phyloP scores from a whole-genome alignment of 2,888 invertebrate genomes.

The Apamea monoglypha region DNA sequence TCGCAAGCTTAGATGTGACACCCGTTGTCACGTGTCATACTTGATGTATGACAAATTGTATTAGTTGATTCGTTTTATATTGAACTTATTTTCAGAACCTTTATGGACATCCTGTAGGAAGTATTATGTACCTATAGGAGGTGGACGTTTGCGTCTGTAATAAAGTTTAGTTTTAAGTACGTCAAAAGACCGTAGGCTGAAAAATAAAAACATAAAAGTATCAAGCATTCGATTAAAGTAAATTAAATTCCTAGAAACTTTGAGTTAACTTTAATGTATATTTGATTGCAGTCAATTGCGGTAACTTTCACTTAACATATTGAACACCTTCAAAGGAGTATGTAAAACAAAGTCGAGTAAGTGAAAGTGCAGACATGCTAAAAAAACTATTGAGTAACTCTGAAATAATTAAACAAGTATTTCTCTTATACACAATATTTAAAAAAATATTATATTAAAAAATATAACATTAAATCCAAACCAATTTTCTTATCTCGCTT shows the following conservation, averaged over 20 bases:
- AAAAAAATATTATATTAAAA: constrained; percentile 14
- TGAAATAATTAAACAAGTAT: constrained; percentile 11
- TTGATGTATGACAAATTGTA: constrained; percentile 62
- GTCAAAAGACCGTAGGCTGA: too few relatives aligned
- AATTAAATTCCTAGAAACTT: not conserved
- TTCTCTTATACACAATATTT: not conserved
- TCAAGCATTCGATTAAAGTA: not conserved
- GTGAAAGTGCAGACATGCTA: constrained; percentile 25
- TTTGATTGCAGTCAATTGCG: not conserved
- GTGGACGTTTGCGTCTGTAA: not conserved
- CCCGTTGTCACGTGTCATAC: constrained; percentile 77
- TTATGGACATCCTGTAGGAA: not conserved
- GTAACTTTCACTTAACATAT: constrained; percentile 1
- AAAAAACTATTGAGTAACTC: not conserved
- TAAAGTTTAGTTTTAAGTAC: not conserved
- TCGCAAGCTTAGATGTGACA: constrained; percentile 83
- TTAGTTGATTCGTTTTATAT: constrained; percentile 25
- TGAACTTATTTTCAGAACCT: constrained; percentile 1
- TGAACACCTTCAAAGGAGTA: not conserved
- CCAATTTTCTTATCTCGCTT: constrained; percentile 83
- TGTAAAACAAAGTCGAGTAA: constrained; percentile 1
- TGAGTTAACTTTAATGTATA: not conserved
- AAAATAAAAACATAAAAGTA: not conserved
- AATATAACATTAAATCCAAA: constrained; percentile 40
- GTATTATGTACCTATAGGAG: not conserved